Conservation (phyloP, 2,888 invertebrate species). For the Dichetophora obliterata region DNA sequence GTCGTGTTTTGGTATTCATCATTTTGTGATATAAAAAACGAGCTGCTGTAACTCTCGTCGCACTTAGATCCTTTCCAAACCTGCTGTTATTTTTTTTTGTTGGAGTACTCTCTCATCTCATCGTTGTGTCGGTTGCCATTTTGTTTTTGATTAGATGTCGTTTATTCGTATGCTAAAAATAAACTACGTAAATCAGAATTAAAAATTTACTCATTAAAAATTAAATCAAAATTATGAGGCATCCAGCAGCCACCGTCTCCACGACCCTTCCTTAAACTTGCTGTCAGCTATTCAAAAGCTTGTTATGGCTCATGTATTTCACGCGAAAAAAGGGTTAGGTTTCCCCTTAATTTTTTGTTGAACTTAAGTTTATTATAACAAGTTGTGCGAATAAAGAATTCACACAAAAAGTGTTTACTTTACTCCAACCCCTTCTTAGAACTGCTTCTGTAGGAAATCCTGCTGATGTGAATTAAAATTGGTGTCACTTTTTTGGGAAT, state of each 20-base stretch:
- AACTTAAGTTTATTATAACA: not conserved
- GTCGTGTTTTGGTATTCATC: too few species aligned
- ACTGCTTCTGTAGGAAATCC: not conserved
- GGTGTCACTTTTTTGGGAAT: not conserved
- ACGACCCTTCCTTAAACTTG: not conserved
- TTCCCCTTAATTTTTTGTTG: not conserved
- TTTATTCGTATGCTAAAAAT: conserved; percentile 3
- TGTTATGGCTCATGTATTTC: not conserved
- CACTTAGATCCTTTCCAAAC: not conserved
- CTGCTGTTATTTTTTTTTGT: not conserved
- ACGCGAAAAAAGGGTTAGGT: too few species aligned
- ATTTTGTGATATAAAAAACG: too few species aligned
- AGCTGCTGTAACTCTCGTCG: too few species aligned
- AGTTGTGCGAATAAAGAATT: too few species aligned
- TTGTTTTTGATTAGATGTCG: conserved; percentile 12
- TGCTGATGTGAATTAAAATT: not conserved
- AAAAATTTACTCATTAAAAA: conserved; percentile 35
- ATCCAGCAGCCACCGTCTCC: not conserved
- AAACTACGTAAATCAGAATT: conserved; percentile 30
- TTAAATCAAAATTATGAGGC: conserved; percentile 19
- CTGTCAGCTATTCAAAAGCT: not conserved
- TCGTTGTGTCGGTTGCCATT: not conserved
- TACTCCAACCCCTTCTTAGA: too few species aligned
- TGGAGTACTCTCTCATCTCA: not conserved
- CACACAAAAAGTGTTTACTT: too few species aligned